These are phyloP conservation scores for Dinomys branickii DNA, from an alignment of 2,113 vertebrate species.

Conservation along the genomic window DNA sequence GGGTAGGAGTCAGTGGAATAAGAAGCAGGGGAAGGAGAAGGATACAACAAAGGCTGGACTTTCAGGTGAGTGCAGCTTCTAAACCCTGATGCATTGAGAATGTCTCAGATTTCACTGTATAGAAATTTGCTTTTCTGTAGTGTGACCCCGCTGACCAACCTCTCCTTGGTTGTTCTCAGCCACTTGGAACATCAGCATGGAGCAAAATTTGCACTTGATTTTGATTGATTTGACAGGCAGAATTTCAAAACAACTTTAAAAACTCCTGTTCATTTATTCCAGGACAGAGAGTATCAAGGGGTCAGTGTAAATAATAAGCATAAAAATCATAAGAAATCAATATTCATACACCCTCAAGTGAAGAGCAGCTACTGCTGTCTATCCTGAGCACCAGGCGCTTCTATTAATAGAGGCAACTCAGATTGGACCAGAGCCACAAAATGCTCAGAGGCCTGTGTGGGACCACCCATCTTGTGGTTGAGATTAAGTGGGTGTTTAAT, in stretches of 20 bases:
- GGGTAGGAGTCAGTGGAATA: neutral
- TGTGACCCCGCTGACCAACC: neutral
- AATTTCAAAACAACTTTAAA: neutral
- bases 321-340: neutral
- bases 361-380: neutral
- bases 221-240: neutral
- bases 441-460: neutral
- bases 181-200: neutral
- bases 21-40: rapidly evolving
- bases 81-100: neutral
- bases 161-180: neutral
- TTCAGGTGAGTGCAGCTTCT: neutral
- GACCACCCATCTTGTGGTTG: neutral
- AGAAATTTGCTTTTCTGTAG: neutral
- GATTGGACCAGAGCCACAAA: neutral
- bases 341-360: neutral
- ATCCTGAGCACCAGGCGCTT: neutral
- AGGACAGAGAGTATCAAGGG: neutral
- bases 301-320: too few relatives aligned
- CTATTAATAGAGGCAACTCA: neutral
- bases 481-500: neutral
- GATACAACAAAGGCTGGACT: neutral
- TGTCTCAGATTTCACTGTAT: neutral
- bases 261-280: neutral
- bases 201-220: neutral